Base-by-base conservation (phyloP, 2,888 invertebrate species). In the Pterostichus madidus region DNA sequence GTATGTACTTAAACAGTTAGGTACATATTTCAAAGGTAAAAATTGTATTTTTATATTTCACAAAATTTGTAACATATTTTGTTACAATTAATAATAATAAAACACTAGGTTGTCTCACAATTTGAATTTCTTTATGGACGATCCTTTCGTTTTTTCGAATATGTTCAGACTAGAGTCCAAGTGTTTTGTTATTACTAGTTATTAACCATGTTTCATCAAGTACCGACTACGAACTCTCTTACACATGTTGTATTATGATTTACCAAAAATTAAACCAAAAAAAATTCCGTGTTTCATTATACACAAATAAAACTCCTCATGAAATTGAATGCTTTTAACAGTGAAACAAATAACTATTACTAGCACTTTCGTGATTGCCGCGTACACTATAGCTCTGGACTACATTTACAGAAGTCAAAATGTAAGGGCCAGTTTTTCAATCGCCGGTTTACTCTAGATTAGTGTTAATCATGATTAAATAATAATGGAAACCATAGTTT, bases 1-100 rank as follows among this genome's bases (percentile, higher is more conserved):
- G 15, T 71, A 35, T 46, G 56, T 81, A 81, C 61, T 81, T 81
- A 81, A 81, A 75, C 81, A 81, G 75, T 61, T 24, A 24, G n/a
- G n/a, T 81, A 71, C 15, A n/a, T n/a, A n/a, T n/a, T 31, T 32
- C 35, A 71, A 46, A 73, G 56, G 56, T 71, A 44, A 61, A 39
- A 64, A 61, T 56, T 56, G 77, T 78, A 78, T 78, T 78, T 78
- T 78, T 61, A 61, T 61, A 64, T 78, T 77, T 68, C 75, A 81
- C 75, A 81, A 80, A 80, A 64, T 39, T 56, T 81, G 81, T 73
- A 73, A 59, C 15, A 61, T 73, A 31, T 80, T 15, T 80, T 73
- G 44, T 80, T 78, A 78, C 61, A 46, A 49, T 78, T 39, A 61
- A 39, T 2, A 6, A 44, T 46, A 80, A 80, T 80, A 80, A 80